Base-by-base conservation (phyloP, 92 coral and sea anemone genomes). In the Actinernus sp. region DNA sequence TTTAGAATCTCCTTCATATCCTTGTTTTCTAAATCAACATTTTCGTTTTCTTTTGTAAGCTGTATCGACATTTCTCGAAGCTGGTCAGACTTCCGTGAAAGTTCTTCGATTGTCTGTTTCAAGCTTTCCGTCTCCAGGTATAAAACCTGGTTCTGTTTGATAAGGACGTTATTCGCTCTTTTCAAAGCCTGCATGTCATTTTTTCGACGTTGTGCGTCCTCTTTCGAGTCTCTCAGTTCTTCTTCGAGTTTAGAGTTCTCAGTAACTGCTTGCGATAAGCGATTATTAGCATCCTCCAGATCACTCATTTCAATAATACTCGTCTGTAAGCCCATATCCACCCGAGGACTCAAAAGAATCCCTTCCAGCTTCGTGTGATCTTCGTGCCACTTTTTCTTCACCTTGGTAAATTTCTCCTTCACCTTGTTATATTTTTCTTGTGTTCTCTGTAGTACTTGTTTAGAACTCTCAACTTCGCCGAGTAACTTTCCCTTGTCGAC, bases 131-230 rank as follows among this genome's bases (percentile, higher is more conserved):
- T 79, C 44, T 94, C 98, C 2, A 82, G 82, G 69, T 94, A 94
- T 55, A 94, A 79, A 36, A 82, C 89, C 44, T 92, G 98, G 78
- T 92, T 94, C 78, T 94, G 98, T 55, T 78, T 94, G 49, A 92
- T 90, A 18, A 94, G 45, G 2, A 94, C 97, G 28, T 78, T 86
- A 26, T 91, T 94, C 11, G 98, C 98, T 27, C 88, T 71, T 60
- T 82, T 90, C 56, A 94, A 61, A 27, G 98, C 97, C 55, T 69
- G 85, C 64, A 94, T 58, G 31, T 94, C 92, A 37, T 65, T 86
- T 54, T 83, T 88, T 54, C 32, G 65, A 34, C 88, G 82, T 23
- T 59, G 69, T 1, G 61, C 55, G 26, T 91, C 97, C 33, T 89
- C 80, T 34, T 88, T 87, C 2, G 88, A 77, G 8, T 31, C 44